Evolutionary conservation across 2,888 invertebrate species (phyloP).

Genomic region (Lepetodrilus schrolli): DNA sequence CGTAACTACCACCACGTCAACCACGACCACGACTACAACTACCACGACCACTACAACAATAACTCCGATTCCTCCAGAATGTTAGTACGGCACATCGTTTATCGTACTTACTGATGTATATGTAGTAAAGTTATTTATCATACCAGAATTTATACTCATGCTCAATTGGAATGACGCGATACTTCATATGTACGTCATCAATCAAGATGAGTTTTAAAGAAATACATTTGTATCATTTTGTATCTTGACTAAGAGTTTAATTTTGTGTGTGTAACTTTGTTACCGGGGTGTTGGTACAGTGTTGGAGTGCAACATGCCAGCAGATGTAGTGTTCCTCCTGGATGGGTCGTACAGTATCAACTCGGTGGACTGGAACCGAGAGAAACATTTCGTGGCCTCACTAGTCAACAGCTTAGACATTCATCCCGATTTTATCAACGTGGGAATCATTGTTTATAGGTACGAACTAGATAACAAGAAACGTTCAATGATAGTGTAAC

Average conservation of each 20-base stretch:
- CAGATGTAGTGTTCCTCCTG: constrained; percentile 60
- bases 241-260: no score
- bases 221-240: no score
- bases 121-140: no score
- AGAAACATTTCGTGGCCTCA: constrained; percentile 55
- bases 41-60: constrained; percentile 50
- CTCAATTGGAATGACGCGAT: no score
- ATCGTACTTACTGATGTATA: no score
- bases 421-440: constrained; percentile 36
- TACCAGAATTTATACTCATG: no score
- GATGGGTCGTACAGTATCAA: constrained; percentile 66
- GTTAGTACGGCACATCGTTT: constrained; percentile 5
- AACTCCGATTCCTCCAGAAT: background rate
- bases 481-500: no score
- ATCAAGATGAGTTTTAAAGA: no score
- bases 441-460: constrained; percentile 53
- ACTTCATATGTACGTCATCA: no score
- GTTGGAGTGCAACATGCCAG: constrained; percentile 58
- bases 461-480: background rate
- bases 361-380: constrained; percentile 54
- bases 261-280: no score
- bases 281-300: no score
- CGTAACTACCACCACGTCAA: constrained; percentile 40
- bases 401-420: constrained; percentile 48
- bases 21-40: constrained; percentile 50